These are phyloP conservation scores for Ceryle rudis DNA, from an alignment of 2,797 vertebrate genomes.

Conservation along the genomic window DNA sequence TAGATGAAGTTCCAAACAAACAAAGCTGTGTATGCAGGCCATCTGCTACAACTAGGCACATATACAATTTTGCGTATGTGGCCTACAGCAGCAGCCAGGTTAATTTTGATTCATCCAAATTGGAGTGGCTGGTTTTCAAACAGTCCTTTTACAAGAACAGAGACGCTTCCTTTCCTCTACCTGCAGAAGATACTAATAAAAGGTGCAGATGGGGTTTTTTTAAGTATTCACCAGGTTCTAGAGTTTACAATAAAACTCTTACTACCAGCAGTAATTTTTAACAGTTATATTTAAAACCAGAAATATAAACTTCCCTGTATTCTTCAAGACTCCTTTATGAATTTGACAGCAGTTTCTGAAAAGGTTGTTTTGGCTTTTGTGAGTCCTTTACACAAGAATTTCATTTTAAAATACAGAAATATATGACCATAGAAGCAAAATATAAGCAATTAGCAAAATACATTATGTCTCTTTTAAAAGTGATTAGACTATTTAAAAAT, in stretches of 20 bases:
- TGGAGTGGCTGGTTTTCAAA: not conserved
- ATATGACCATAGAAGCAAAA: not conserved
- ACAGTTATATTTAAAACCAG: not conserved
- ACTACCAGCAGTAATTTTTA: not conserved
- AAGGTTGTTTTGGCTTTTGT: not conserved
- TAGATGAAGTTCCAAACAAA: constrained; percentile 61
- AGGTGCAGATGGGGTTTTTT: not conserved
- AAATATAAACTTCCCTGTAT: not conserved
- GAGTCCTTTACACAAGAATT: not conserved
- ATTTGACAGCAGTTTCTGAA: not conserved
- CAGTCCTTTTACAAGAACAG: not conserved
- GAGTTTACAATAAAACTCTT: not conserved
- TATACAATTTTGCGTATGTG: not conserved
- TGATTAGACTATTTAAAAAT: not conserved
- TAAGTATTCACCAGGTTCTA: not conserved
- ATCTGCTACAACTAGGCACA: constrained; percentile 41
- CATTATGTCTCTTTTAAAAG: not conserved
- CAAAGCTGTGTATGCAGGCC: constrained; percentile 15
- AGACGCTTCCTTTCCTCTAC: not conserved
- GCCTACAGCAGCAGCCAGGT: not conserved
- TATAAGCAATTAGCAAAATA: not conserved
- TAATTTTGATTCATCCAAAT: not conserved
- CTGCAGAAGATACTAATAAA: not conserved
- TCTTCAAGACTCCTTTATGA: not conserved
- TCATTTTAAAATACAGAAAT: not conserved